Evolutionary conservation across 2,797 vertebrate genomes (phyloP).

Genomic region (Margarornis squamiger): DNA sequence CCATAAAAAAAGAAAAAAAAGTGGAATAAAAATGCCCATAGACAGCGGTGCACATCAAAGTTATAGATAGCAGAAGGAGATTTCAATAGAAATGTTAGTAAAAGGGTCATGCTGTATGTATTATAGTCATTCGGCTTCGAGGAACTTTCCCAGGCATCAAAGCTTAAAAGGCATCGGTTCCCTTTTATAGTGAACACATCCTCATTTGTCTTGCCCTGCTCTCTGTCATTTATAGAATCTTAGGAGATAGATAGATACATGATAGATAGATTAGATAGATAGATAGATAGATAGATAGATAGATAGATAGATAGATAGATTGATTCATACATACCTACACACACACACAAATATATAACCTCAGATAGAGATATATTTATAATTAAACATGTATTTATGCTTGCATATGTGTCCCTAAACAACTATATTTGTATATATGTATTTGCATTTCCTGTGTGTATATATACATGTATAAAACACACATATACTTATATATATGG

Average conservation of each 20-base stretch:
- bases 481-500: neutral
- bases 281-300: neutral
- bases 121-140: rapidly evolving
- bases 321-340: neutral
- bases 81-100: neutral
- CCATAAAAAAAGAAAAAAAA: neutral
- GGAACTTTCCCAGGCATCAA: neutral
- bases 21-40: neutral
- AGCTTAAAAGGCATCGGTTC: neutral
- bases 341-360: neutral
- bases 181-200: neutral
- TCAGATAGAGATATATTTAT: neutral
- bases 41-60: neutral
- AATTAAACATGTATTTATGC: rapidly evolving
- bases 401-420: no score
- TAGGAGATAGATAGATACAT: neutral
- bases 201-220: neutral
- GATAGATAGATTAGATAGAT: neutral
- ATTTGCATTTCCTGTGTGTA: neutral
- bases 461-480: no score
- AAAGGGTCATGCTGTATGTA: neutral
- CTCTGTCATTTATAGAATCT: neutral
- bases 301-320: no score
- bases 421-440: neutral
- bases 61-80: neutral